Conservation (phyloP, 2,888 invertebrate species). For the Ceriagrion tenellum region DNA sequence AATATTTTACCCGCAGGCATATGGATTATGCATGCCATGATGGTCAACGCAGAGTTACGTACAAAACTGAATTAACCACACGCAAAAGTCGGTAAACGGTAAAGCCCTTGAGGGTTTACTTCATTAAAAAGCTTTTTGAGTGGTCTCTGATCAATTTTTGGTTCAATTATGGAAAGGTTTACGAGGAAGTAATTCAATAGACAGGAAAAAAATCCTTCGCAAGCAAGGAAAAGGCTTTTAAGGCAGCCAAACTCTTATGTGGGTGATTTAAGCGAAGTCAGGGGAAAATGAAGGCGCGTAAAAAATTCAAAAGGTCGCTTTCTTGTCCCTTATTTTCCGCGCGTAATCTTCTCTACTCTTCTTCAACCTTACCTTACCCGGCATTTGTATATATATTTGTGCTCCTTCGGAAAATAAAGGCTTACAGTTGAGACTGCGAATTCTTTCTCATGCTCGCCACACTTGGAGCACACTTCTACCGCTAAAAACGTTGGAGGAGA, state of each 20-base stretch:
- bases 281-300: no score
- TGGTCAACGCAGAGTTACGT: background rate
- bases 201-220: background rate
- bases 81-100: background rate
- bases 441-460: no score
- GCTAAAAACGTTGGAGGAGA: no score
- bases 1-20: background rate
- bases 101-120: background rate
- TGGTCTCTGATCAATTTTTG: background rate
- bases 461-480: no score
- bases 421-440: no score
- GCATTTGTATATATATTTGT: no score
- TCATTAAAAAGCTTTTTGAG: background rate
- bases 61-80: background rate
- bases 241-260: background rate
- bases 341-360: background rate
- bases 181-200: background rate
- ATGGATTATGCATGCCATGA: background rate
- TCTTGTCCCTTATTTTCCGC: background rate
- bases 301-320: no score
- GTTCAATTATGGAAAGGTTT: background rate
- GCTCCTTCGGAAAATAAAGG: no score
- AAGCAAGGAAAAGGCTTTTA: background rate
- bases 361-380: no score
- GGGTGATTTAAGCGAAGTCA: no score